Percentiles rank a stretch among this genome's conserved stretches.
Conservation (phyloP, 2,797 vertebrate species). For the Cetoscarus ocellatus region DNA sequence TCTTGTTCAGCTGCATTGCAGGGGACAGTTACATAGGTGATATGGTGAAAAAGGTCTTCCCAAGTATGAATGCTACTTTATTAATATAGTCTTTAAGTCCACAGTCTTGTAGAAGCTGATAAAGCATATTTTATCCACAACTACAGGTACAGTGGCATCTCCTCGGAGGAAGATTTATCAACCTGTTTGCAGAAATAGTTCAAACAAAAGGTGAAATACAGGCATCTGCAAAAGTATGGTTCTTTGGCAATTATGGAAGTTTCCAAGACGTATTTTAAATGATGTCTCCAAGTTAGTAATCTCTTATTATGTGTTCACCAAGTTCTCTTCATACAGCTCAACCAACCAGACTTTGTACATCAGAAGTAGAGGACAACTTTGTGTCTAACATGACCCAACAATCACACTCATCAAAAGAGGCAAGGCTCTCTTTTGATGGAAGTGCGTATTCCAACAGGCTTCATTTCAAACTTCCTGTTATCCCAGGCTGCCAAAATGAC, state of each 20-base stretch:
- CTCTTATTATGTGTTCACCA: constrained; percentile 7
- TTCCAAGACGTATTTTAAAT: not conserved
- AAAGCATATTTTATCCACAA: constrained; percentile 33
- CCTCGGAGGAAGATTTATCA: constrained; percentile 27
- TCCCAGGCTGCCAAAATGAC: constrained; percentile 85
- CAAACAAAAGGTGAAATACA: constrained; percentile 19
- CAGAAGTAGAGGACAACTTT: constrained; percentile 79
- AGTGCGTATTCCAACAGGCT: constrained; percentile 38
- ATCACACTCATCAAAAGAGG: constrained; percentile 31
- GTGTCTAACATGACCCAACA: constrained; percentile 42
- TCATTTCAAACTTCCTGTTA: constrained; percentile 45
- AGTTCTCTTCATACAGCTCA: constrained; percentile 38
- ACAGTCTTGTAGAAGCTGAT: constrained; percentile 16
- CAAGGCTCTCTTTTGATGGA: constrained; percentile 46
- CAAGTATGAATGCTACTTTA: constrained; percentile 6
- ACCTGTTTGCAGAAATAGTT: constrained; percentile 1
- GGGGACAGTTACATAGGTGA: constrained; percentile 12
- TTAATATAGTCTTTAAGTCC: constrained; percentile 16
- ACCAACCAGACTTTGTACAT: constrained; percentile 71
- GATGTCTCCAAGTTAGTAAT: constrained; percentile 9
- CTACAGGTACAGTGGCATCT: constrained; percentile 51
- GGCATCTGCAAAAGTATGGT: constrained; percentile 1
- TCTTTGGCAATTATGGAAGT: constrained; percentile 1
- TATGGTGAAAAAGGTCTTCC: constrained; percentile 13
- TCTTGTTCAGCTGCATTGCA: constrained; percentile 6